Evolutionary conservation across 2,888 invertebrate species (phyloP), one percentile per base, ranked within the genome.

Genomic region (Caenorhabditis imperialis): DNA sequence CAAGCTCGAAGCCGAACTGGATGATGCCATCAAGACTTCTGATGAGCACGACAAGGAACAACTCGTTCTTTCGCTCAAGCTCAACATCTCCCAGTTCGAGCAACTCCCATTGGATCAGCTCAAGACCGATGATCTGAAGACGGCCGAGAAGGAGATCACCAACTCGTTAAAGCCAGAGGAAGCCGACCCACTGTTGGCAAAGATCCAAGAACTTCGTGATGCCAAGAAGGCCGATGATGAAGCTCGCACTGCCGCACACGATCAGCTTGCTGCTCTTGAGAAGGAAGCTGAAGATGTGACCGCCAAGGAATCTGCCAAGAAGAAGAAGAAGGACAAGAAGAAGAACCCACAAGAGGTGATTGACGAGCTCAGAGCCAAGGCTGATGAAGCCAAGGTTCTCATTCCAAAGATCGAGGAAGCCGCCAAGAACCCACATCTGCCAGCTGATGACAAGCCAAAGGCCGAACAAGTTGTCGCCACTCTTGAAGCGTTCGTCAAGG

Each of bases 11-110:
- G 60, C 72, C 33, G 65, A 75, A 53, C 60, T 77, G 27, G 54
- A 53, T 20, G 77, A 72, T 38, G 73, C 75, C 47, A 76, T 72
- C 65, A 48, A 73, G 42, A 60, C 48, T 35, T 69, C 62, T 14
- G 65, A 77, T 33, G 71, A 80, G 58, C 42, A 60, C 40, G 76
- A 80, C 23, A 71, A 65, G 33, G 77, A 80, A 27, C 54, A 72
- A 50, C 61, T 75, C 40, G 50, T 75, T 57, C 60, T 77, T 53
- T 51, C 58, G 33, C 63, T 76, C 38, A 76, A 54, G 37, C 33
- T 74, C 55, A 77, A 63, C 45, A 67, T 80, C 50, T 69, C 58
- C 14, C 76, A 78, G 44, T 65, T 78, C 25, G 67, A 75, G 23
- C 61, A 63, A 40, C 22, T 69, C 10, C 76, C 78, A 44, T 45